A percentile compares a stretch with the other conserved stretches of the same genome.
phyloP scores from a whole-genome alignment of 2,797 vertebrate species.

The Lutjanus argentimaculatus region DNA sequence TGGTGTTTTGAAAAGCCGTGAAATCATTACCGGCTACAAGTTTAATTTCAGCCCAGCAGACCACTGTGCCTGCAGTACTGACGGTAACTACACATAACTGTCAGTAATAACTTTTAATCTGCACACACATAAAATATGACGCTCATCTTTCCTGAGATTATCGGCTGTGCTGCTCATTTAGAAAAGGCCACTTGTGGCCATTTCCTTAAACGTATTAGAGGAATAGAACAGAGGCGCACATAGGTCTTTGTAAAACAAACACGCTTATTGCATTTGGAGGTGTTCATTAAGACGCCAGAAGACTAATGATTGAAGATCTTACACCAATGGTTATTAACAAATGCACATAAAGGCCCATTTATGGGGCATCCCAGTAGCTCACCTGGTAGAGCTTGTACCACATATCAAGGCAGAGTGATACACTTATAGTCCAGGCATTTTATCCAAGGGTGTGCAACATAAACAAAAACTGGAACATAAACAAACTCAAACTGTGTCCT shows the following conservation, averaged over 20 bases:
- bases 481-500: too few species aligned
- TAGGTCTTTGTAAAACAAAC: constrained; percentile 58
- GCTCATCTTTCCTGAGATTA: constrained; percentile 47
- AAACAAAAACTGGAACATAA: too few species aligned
- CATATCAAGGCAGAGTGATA: too few species aligned
- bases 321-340: constrained; percentile 36
- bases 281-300: constrained; percentile 49
- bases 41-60: constrained; percentile 60
- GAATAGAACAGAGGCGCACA: constrained; percentile 34
- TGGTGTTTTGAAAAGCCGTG: constrained; percentile 54
- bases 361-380: neutral
- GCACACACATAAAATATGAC: constrained; percentile 40
- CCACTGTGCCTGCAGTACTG: constrained; percentile 38
- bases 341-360: constrained; percentile 18
- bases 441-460: too few species aligned
- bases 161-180: constrained; percentile 14
- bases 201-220: constrained; percentile 43
- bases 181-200: constrained; percentile 42
- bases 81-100: constrained; percentile 54
- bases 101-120: constrained; percentile 64
- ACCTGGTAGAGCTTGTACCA: too few species aligned
- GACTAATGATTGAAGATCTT: constrained; percentile 41
- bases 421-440: too few species aligned
- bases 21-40: constrained; percentile 65
- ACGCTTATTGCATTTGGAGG: constrained; percentile 42